Evolutionary conservation across 2,888 invertebrate genomes (phyloP), one percentile per base, ranked within the genome.

Genomic region (Drosophila maculinotata): DNA sequence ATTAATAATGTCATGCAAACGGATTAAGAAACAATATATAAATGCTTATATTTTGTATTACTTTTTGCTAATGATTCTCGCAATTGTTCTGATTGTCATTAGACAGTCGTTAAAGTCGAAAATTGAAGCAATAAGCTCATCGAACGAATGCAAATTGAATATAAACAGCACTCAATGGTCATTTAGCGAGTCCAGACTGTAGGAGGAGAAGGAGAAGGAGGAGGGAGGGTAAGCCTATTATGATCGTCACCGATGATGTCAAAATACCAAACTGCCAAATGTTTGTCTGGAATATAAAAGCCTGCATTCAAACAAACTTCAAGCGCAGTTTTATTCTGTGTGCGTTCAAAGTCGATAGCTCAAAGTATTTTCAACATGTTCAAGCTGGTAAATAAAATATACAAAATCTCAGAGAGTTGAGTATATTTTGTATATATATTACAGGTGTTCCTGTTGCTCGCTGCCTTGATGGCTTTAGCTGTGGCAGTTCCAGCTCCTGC

Each of bases 61-160:
- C 28, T 25, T 51, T 42, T 15, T 30, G 33, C 48, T 15, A 65
- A 66, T 39, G 68, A 49, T 49, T 59, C 38, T 49, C 38, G 48
- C 41, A 39, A 39, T 33, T 51, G 62, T 45, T 60, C 52, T 44
- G 48, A 42, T 49, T 52, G 71, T 62, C 74, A 73, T 79, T 83
- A 69, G 85, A 44, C 47, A 48, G 71, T 53, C 77, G 63, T 75
- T 80, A 69, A 68, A 51, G 68, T 62, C 48, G 52, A 57, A 64
- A 76, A 84, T 73, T 78, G 75, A 74, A 42, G 75, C 75, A 49
- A 80, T 76, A 76, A 79, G 76, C 53, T 69, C 70, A 65, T 44
- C 65, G 53, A 48, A 58, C 66, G 62, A 71, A 69, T 81, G 76
- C 85, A 81, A 53, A 64, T 69, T 62, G 81, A 81, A 81, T 81